These are phyloP conservation scores for Euwallacea fornicatus DNA, from an alignment of 1,140 invertebrate species.

Conservation along the genomic window DNA sequence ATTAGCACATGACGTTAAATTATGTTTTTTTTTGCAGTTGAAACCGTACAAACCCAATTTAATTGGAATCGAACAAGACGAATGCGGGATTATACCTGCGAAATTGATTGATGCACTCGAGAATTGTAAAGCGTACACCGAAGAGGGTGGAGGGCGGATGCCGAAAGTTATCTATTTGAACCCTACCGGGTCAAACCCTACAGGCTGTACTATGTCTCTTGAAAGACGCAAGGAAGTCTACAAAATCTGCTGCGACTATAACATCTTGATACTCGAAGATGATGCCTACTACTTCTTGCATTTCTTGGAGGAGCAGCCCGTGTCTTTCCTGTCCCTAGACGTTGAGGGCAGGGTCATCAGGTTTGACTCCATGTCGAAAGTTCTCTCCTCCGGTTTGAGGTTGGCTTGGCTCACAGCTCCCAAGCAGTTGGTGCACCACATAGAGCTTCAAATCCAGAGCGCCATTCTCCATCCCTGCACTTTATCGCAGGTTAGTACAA, in stretches of 20 bases:
- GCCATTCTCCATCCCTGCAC: constrained; percentile 73
- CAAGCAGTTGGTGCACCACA: constrained; percentile 59
- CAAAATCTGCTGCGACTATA: constrained; percentile 71
- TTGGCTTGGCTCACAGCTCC: constrained; percentile 73
- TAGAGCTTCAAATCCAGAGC: constrained; percentile 73
- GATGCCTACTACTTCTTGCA: constrained; percentile 81
- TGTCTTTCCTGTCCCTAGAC: constrained; percentile 75
- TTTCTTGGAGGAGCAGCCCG: constrained; percentile 63
- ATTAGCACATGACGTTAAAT: no score
- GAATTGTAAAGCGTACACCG: constrained; percentile 54
- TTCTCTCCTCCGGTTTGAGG: constrained; percentile 71
- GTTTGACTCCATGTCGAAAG: constrained; percentile 81
- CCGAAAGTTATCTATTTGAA: constrained; percentile 65
- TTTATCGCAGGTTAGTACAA: constrained; percentile 62
- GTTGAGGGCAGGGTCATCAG: constrained; percentile 74
- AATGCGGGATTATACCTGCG: constrained; percentile 57
- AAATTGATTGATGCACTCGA: constrained; percentile 54
- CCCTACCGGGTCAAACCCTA: constrained; percentile 69
- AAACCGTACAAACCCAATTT: constrained; percentile 57
- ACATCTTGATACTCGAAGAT: constrained; percentile 79
- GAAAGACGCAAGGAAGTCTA: constrained; percentile 73
- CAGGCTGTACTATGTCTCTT: constrained; percentile 66
- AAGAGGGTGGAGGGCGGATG: constrained; percentile 56
- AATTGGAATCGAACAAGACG: constrained; percentile 58
- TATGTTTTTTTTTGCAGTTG: constrained; percentile 51